A percentile compares a stretch with the other conserved stretches of the same genome.
Evolutionary conservation across 2,113 vertebrate genomes (phyloP).

Genomic region (Dasyurus viverrinus): DNA sequence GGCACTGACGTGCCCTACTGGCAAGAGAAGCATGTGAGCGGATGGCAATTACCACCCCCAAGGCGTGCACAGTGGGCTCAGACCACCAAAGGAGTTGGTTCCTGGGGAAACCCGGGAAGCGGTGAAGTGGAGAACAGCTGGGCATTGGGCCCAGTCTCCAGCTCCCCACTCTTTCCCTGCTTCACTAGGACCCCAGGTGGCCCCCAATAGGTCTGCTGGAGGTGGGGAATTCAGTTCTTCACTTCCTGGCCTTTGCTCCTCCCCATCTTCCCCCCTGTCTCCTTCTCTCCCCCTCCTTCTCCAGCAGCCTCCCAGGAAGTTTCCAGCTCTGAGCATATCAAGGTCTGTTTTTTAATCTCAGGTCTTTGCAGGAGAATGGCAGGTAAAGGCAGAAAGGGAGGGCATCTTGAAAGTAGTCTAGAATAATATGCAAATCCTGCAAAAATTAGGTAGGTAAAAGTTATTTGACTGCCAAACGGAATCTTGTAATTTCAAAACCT

Average conservation of each 20-base stretch:
- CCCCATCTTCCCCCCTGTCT: neutral
- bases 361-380: neutral
- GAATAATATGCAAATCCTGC: neutral
- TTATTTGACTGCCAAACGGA: neutral
- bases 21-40: conserved; percentile 1
- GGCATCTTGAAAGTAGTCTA: neutral
- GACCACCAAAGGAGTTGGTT: neutral
- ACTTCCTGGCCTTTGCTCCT: neutral
- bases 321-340: neutral
- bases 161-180: neutral
- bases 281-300: neutral
- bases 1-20: neutral
- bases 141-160: neutral
- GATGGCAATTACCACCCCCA: neutral
- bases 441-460: neutral
- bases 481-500: neutral
- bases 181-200: neutral
- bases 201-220: neutral
- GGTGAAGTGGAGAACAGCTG: neutral
- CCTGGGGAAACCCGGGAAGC: neutral
- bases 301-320: neutral
- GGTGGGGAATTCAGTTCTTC: neutral
- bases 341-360: neutral
- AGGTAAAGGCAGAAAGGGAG: neutral
- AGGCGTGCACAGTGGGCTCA: neutral